These are phyloP conservation scores for Micropterix aruncella DNA, from an alignment of 2,888 invertebrate genomes.

Conservation along the genomic window DNA sequence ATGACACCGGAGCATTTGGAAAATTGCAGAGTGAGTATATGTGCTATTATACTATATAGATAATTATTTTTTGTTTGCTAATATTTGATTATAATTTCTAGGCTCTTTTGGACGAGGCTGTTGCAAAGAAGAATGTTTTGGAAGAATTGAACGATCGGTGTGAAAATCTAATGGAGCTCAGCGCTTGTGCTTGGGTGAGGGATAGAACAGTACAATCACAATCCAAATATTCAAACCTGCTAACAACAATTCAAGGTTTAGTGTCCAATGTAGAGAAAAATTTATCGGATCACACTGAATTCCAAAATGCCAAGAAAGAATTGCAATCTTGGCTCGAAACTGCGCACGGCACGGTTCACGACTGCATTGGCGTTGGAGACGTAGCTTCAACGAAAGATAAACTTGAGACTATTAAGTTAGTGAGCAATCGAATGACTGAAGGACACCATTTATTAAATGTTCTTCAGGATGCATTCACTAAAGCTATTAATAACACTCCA, in stretches of 20 bases:
- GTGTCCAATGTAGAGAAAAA: conserved; percentile 82
- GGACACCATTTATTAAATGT: conserved; percentile 75
- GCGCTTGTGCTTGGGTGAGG: conserved; percentile 71
- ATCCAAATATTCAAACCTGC: conserved; percentile 62
- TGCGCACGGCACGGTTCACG: conserved; percentile 68
- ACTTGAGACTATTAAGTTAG: conserved; percentile 63
- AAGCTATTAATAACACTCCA: conserved; percentile 69
- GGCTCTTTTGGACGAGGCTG: conserved; percentile 60
- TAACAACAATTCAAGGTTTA: conserved; percentile 67
- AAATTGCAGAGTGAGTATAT: conserved; percentile 51
- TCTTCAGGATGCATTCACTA: conserved; percentile 72
- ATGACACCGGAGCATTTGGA: conserved; percentile 68
- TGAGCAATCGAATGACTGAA: conserved; percentile 61
- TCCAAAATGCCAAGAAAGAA: conserved; percentile 72
- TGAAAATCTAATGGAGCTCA: conserved; percentile 74
- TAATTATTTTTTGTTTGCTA: not conserved
- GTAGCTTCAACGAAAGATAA: conserved; percentile 64
- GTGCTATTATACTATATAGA: conserved; percentile 1
- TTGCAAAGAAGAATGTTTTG: conserved; percentile 59
- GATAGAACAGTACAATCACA: conserved; percentile 78
- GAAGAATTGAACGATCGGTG: conserved; percentile 80
- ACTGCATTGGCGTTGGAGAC: conserved; percentile 72
- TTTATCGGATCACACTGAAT: conserved; percentile 81
- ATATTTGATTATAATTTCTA: conserved; percentile 17
- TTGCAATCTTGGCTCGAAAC: conserved; percentile 72